Conservation (phyloP, 2,113 vertebrate species). For the Ailuropoda melanoleuca region DNA sequence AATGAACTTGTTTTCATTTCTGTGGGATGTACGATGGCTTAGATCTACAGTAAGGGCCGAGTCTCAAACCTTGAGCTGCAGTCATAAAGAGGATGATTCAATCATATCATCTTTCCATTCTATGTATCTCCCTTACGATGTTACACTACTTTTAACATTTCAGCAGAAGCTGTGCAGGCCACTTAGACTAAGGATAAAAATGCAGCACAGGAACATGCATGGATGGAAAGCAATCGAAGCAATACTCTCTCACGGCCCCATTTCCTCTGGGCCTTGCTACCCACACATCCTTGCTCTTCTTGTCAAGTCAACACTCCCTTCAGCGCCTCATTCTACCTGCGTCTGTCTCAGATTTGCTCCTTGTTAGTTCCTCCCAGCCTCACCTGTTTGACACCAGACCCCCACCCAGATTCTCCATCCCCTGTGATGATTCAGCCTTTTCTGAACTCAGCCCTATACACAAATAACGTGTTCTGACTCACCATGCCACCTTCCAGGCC, state of each 20-base stretch:
- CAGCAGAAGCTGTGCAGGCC: not conserved
- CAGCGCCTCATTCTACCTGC: not conserved
- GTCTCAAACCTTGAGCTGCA: conserved; percentile 18
- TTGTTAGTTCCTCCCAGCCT: not conserved
- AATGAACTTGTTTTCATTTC: not conserved
- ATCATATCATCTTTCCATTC: not conserved
- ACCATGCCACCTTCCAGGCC: not conserved
- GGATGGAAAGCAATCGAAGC: not conserved
- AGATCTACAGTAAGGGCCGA: not conserved
- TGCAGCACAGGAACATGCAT: not conserved
- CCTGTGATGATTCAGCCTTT: not conserved
- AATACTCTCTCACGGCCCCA: not conserved
- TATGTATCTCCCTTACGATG: not conserved
- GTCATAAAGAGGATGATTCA: not conserved
- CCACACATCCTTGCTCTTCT: not conserved
- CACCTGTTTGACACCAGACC: not conserved
- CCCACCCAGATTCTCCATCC: not conserved
- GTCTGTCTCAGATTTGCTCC: not conserved
- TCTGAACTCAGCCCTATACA: not conserved
- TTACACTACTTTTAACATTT: not conserved
- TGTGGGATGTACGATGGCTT: not conserved
- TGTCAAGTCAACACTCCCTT: not conserved
- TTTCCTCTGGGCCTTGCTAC: not conserved
- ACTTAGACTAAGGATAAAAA: not conserved
- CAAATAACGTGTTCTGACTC: not conserved